Percentiles rank a stretch among this genome's conserved stretches.
These are phyloP conservation scores for Sarotherodon lohbergeri DNA, from an alignment of 2,113 vertebrate genomes.

Conservation along the genomic window DNA sequence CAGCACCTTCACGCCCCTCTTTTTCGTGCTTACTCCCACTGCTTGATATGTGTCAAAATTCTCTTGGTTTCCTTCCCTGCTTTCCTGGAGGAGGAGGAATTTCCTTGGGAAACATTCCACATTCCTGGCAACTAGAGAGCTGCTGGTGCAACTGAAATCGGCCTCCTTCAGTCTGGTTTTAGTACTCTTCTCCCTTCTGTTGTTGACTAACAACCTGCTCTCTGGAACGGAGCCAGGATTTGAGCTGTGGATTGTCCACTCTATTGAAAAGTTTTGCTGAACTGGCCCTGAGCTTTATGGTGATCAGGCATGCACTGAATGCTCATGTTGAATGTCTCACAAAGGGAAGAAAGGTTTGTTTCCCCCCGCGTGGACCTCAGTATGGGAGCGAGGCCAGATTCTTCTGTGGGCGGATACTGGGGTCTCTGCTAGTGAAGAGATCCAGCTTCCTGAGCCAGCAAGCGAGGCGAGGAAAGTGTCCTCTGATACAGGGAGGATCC, in stretches of 20 bases:
- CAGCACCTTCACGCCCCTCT: constrained; percentile 1
- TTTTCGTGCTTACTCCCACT: constrained; percentile 33
- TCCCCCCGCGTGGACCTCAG: constrained; percentile 44
- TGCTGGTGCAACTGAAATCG: constrained; percentile 1
- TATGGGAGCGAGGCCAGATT: constrained; percentile 41
- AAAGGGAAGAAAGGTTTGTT: constrained; percentile 39
- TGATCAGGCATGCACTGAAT: constrained; percentile 14
- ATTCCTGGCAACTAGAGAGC: constrained; percentile 53
- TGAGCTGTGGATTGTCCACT: neutral
- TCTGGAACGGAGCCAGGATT: neutral
- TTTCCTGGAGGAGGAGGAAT: constrained; percentile 63
- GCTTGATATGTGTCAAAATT: constrained; percentile 54
- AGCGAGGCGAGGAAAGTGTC: constrained; percentile 25
- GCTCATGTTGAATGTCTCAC: constrained; percentile 34
- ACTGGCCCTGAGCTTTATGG: neutral
- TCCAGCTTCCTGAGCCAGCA: constrained; percentile 31
- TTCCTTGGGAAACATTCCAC: constrained; percentile 62
- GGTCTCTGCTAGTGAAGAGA: constrained; percentile 22
- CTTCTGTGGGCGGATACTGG: constrained; percentile 45
- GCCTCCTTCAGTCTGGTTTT: neutral
- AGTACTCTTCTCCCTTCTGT: neutral
- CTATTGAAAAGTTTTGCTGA: constrained; percentile 44
- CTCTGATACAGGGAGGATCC: constrained; percentile 51
- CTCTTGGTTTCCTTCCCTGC: constrained; percentile 52
- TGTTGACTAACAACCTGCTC: constrained; percentile 49